Conservation (phyloP, 2,113 vertebrate species). For the Indicator maculatus region DNA sequence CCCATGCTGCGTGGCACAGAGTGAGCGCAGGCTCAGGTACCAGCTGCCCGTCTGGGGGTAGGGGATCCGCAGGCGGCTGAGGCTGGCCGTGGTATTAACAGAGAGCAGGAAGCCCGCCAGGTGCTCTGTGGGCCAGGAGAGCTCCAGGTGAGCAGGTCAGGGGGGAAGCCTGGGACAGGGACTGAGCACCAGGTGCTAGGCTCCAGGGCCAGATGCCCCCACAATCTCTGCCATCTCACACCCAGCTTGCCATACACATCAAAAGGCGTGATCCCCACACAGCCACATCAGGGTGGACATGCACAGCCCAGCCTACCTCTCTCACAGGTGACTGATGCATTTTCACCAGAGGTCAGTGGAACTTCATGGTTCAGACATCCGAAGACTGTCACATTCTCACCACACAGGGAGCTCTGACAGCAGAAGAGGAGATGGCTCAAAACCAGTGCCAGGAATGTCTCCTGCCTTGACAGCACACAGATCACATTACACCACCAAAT, state of each 20-base stretch:
- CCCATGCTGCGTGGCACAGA: constrained; percentile 87
- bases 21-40: constrained; percentile 92
- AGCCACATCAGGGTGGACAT: background rate
- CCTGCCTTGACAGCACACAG: background rate
- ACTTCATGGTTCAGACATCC: constrained; percentile 95
- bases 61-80: constrained; percentile 90
- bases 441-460: background rate
- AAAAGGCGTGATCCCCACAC: fast-evolving
- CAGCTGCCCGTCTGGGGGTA: constrained; percentile 96
- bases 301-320: constrained; percentile 79
- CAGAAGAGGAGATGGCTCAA: background rate
- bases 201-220: background rate
- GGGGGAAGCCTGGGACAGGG: background rate
- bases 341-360: constrained; percentile 86
- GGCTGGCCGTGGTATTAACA: constrained; percentile 82
- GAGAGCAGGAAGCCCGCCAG: constrained; percentile 88
- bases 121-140: constrained; percentile 76
- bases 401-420: constrained; percentile 84
- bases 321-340: constrained; percentile 86
- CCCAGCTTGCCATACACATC: fast-evolving
- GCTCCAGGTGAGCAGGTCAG: background rate
- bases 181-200: background rate
- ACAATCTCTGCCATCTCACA: background rate
- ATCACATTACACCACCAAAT: background rate
- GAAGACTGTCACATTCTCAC: constrained; percentile 91